Conservation (phyloP, 2,113 vertebrate species). For the Otocyon megalotis region DNA sequence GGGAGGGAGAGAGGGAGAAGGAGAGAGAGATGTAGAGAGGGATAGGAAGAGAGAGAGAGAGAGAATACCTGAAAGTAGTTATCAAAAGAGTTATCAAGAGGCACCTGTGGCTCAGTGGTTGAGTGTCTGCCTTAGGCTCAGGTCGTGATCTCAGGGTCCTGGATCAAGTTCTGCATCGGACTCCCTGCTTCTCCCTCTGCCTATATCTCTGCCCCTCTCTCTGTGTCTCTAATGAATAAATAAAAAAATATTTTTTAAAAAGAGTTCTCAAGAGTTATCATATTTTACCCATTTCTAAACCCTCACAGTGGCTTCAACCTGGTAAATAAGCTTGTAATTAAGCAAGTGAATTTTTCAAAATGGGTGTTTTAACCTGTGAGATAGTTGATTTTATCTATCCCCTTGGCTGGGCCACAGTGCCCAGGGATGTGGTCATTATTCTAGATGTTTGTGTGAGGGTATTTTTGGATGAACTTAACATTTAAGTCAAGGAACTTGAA, state of each 20-base stretch:
- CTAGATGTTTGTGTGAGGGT: neutral
- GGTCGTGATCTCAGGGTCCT: no score
- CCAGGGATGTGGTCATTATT: neutral
- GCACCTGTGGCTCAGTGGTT: no score
- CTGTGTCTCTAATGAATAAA: no score
- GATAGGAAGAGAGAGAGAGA: neutral
- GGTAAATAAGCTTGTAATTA: neutral
- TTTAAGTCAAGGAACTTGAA: neutral
- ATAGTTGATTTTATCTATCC: neutral
- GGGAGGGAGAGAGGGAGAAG: neutral
- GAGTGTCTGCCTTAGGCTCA: no score
- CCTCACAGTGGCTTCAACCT: neutral
- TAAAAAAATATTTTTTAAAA: neutral
- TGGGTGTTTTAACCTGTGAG: neutral
- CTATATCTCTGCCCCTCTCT: no score
- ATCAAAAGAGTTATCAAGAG: neutral
- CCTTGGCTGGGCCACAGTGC: neutral
- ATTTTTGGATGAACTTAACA: neutral
- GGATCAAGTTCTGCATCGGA: no score
- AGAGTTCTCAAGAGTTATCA: neutral
- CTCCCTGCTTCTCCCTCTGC: no score
- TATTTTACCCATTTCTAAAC: neutral
- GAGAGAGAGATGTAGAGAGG: neutral
- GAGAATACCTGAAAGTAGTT: neutral
- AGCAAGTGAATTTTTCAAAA: slow-evolving; percentile 4